These are phyloP conservation scores for Acrocyrtus sp. DNA, from an alignment of 2,888 invertebrate genomes.

Conservation along the genomic window DNA sequence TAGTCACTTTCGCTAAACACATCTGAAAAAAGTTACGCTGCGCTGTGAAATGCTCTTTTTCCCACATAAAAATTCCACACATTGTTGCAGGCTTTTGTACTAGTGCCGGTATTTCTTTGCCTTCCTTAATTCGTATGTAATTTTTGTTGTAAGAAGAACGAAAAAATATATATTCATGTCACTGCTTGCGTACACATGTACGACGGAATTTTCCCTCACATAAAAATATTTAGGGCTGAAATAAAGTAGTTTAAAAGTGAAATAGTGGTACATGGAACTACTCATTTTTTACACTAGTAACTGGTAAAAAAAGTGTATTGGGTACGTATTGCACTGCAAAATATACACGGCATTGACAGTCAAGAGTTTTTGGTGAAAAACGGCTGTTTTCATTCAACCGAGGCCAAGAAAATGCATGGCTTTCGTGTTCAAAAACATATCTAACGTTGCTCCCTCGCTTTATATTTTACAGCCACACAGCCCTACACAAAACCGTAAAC, in stretches of 20 bases:
- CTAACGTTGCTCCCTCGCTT: too few relatives aligned
- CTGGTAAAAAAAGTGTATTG: not conserved
- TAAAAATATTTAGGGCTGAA: not conserved
- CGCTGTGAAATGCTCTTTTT: not conserved
- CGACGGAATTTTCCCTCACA: not conserved
- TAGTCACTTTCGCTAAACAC: too few relatives aligned
- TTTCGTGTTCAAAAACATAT: not conserved
- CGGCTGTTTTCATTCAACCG: constrained; percentile 26
- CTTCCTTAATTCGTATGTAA: not conserved
- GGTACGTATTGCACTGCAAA: not conserved
- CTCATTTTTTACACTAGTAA: too few relatives aligned
- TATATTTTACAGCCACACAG: too few relatives aligned
- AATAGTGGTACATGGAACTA: not conserved
- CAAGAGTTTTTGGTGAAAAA: constrained; percentile 24
- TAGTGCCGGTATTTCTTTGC: not conserved
- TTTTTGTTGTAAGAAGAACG: not conserved
- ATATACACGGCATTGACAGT: not conserved
- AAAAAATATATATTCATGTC: not conserved
- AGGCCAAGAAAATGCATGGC: constrained; percentile 7
- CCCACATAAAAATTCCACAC: not conserved
- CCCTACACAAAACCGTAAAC: too few relatives aligned
- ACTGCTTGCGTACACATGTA: not conserved
- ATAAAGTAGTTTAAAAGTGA: not conserved
- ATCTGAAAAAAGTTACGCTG: too few relatives aligned
- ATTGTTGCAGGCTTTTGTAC: not conserved